Evolutionary conservation across 2,797 vertebrate genomes (phyloP).

Genomic region (Diglossa cyanea): DNA sequence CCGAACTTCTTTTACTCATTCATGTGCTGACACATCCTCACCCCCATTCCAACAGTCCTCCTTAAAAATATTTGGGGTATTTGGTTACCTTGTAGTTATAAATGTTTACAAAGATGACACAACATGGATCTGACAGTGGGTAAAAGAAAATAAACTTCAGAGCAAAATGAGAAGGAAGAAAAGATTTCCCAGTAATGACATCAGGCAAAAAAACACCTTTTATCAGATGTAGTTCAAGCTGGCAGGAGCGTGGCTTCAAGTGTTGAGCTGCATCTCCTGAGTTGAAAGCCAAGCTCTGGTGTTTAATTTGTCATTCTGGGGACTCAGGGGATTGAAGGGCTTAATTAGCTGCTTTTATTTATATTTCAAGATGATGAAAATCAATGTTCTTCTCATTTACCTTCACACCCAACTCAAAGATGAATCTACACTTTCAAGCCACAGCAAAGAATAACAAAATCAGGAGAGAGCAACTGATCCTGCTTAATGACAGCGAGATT

Average conservation of each 20-base stretch:
- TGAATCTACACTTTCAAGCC: background rate
- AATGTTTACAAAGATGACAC: background rate
- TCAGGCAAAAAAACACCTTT: background rate
- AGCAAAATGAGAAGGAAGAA: background rate
- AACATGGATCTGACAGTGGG: background rate
- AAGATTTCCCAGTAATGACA: background rate
- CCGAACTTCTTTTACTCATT: background rate
- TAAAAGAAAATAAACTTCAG: background rate
- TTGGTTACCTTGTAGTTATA: background rate
- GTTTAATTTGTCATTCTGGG: conserved; percentile 11
- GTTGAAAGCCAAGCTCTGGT: background rate
- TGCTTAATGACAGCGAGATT: background rate
- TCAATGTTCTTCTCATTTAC: background rate
- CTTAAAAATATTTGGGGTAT: background rate
- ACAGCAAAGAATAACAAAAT: background rate
- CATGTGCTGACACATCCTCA: background rate
- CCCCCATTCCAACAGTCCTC: background rate
- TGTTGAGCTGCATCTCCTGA: background rate
- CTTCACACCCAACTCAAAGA: background rate
- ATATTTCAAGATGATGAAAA: background rate
- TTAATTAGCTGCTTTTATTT: conserved; percentile 49
- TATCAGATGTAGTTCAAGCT: background rate
- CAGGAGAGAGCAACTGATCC: background rate
- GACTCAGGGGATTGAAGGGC: background rate
- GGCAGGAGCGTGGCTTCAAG: background rate